Percentiles rank a stretch among this genome's conserved stretches.
Conservation (phyloP, 2,797 vertebrate genomes). For the Heliangelus exortis region DNA sequence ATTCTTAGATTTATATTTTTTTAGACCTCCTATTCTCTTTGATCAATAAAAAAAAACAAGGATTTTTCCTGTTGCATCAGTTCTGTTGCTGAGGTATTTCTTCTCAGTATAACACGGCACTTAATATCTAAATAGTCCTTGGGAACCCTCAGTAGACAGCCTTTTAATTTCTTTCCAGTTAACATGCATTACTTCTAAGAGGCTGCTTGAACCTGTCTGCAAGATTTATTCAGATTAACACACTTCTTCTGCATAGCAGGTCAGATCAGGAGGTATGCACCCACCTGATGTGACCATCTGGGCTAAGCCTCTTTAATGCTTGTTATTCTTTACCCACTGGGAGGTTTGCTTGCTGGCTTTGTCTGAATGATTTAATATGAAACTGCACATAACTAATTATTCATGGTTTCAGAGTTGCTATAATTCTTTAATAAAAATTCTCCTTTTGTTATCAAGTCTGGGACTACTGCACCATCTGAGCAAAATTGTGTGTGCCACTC, state of each 20-base stretch:
- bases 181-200: not conserved
- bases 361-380: not conserved
- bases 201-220: not conserved
- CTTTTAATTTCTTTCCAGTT: constrained; percentile 5
- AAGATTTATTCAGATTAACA: not conserved
- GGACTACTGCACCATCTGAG: not conserved
- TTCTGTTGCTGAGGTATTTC: not conserved
- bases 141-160: not conserved
- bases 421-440: not conserved
- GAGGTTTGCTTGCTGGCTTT: not conserved
- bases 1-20: not conserved
- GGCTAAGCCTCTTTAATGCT: not conserved
- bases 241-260: not conserved
- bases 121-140: not conserved
- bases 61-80: not conserved
- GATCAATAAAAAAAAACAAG: not conserved
- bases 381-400: not conserved
- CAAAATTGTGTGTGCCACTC: not conserved
- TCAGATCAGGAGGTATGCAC: not conserved
- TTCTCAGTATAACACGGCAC: not conserved
- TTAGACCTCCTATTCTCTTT: not conserved
- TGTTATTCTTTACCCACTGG: not conserved
- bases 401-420: not conserved
- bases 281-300: constrained; percentile 27
- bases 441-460: not conserved